Base-by-base conservation (phyloP, 2,797 vertebrate genomes). In the Rhinichthys osculus region DNA sequence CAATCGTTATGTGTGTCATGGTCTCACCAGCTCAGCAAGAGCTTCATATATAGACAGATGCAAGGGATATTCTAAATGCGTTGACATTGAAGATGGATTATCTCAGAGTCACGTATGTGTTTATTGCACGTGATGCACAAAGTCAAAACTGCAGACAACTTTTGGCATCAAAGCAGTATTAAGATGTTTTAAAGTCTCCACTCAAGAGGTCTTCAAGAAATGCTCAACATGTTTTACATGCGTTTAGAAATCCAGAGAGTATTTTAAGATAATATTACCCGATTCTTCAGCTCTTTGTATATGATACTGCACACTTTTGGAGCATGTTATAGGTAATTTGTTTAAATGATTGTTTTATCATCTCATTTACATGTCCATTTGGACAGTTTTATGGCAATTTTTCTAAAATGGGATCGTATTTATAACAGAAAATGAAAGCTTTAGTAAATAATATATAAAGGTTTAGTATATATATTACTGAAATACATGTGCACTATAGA, bases 91-190 rank as follows among this genome's bases (percentile, higher is more conserved):
- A 77, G 76, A 83, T 80, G 87, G 76, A 86, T 86, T 86, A 85
- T 85, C 69, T 85, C 69, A 14, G n/a, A 78, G 77, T 69, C 72
- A 33, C 7, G 5, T 40, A 40, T 83, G 81, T 81, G 71, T 83
- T 50, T 83, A 69, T 69, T 81, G 70, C 70, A 90, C 76, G 66
- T 82, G 84, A 90, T 91, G 90, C 89, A 93, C 90, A 91, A 92
- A 93, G 90, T 87, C 40, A 69, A 81, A 64, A 40, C 27, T 30
- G 67, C 40, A 62, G 76, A 79, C 77, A 62, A 40, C 9, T 59
- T 59, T 21, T 85, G 23, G 50, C 69, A 80, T 44, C 16, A 42
- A 64, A 38, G 27, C 16, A 35, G 64, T 50, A 5, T 82, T 40
- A 82, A 42, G 40, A 59, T 35, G 10, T 11, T 33, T 66, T 44